Conservation (phyloP, 1,140 invertebrate genomes). For the Dysdera silvatica region DNA sequence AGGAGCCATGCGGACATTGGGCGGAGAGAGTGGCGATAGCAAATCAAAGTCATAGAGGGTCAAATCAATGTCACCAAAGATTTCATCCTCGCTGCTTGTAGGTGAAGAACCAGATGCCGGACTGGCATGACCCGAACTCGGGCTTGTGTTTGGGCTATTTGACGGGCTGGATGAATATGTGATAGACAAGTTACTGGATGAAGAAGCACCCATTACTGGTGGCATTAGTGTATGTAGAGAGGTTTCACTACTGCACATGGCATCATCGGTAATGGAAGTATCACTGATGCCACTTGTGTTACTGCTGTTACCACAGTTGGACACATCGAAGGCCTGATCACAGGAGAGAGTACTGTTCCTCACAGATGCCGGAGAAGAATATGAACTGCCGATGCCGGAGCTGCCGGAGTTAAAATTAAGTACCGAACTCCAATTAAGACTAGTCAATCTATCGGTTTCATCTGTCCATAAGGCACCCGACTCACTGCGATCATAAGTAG, state of each 20-base stretch:
- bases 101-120: slow-evolving; percentile 17
- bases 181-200: neutral
- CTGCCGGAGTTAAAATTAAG: slow-evolving; percentile 71
- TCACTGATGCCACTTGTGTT: slow-evolving; percentile 20
- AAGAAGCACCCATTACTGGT: neutral
- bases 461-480: slow-evolving; percentile 47
- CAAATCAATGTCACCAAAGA: slow-evolving; percentile 41
- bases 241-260: neutral
- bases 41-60: slow-evolving; percentile 44
- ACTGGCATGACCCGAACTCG: slow-evolving; percentile 12
- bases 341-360: neutral
- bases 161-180: neutral
- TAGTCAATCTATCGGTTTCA: slow-evolving; percentile 54
- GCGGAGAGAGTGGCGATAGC: slow-evolving; percentile 46
- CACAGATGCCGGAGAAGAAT: neutral
- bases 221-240: slow-evolving; percentile 29
- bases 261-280: slow-evolving; percentile 7
- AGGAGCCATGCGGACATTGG: slow-evolving; percentile 56
- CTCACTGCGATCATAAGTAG: slow-evolving; percentile 15
- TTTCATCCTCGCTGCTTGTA: slow-evolving; percentile 37
- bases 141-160: slow-evolving; percentile 8
- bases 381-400: slow-evolving; percentile 52
- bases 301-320: slow-evolving; percentile 8
- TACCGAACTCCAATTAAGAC: slow-evolving; percentile 84
- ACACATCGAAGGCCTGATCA: neutral